These are phyloP conservation scores for Plebejus melissa DNA, from an alignment of 2,888 invertebrate species.

Conservation along the genomic window DNA sequence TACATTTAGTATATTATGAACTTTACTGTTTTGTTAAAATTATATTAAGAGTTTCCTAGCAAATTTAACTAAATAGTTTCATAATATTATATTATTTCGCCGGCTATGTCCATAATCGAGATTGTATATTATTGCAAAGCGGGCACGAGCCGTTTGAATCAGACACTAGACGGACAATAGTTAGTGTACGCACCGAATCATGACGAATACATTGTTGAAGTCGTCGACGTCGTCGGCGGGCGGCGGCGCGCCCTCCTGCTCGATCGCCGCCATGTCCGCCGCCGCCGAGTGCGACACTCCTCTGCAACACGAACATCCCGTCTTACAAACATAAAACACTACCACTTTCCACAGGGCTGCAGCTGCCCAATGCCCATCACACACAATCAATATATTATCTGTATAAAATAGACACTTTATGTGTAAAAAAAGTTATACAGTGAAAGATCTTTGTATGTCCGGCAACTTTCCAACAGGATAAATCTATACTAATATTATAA, in stretches of 20 bases:
- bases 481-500: too few species aligned
- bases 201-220: conserved; percentile 78
- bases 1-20: background rate
- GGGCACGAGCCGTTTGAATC: background rate
- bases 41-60: too few species aligned
- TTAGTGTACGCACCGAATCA: conserved; percentile 69
- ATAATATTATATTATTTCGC: too few species aligned
- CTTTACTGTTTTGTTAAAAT: too few species aligned
- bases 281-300: conserved; percentile 84
- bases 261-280: conserved; percentile 93
- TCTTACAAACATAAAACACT: background rate
- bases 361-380: too few species aligned
- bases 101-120: background rate
- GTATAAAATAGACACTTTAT: too few species aligned
- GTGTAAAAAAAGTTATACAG: too few species aligned
- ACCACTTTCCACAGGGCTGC: background rate
- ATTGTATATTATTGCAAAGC: background rate
- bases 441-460: too few species aligned
- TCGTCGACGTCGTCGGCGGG: conserved; percentile 58
- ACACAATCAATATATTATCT: too few species aligned
- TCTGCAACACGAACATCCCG: conserved; percentile 37
- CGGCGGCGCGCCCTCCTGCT: conserved; percentile 83
- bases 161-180: background rate
- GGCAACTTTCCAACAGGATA: too few species aligned
- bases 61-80: too few species aligned